phyloP scores from a whole-genome alignment of 2,888 invertebrate genomes.

The Drosophila multiciliata region DNA sequence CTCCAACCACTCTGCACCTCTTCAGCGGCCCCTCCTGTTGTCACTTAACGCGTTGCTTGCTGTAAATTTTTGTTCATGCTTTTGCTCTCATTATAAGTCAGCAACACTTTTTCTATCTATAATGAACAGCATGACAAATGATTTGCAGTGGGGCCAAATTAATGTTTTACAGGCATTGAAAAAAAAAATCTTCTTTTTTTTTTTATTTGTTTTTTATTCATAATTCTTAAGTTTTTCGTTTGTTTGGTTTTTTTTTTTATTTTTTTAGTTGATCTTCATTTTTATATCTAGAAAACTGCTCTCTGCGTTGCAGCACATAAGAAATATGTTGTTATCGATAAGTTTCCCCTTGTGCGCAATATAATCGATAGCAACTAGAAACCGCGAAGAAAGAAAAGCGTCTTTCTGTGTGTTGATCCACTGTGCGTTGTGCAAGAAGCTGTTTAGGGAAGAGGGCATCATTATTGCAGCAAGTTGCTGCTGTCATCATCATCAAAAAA shows the following conservation, averaged over 20 bases:
- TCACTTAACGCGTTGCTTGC: conserved; percentile 57
- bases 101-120: conserved; percentile 63
- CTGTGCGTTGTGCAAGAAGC: conserved; percentile 16
- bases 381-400: background rate
- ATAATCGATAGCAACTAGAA: background rate
- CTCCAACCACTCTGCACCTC: background rate
- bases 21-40: background rate
- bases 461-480: conserved; percentile 56
- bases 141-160: conserved; percentile 28
- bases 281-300: too few species aligned
- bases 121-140: conserved; percentile 49
- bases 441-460: conserved; percentile 27
- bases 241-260: too few species aligned
- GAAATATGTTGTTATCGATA: background rate
- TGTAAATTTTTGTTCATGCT: conserved; percentile 65
- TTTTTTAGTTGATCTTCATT: too few species aligned
- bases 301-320: too few species aligned
- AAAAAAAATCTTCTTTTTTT: background rate
- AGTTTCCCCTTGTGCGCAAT: background rate
- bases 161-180: background rate
- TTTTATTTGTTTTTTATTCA: background rate
- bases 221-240: background rate
- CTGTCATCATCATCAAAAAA: conserved; percentile 75
- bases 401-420: background rate
- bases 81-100: conserved; percentile 74